phyloP scores from a whole-genome alignment of 2,113 vertebrate genomes.

The Nettapus auritus region DNA sequence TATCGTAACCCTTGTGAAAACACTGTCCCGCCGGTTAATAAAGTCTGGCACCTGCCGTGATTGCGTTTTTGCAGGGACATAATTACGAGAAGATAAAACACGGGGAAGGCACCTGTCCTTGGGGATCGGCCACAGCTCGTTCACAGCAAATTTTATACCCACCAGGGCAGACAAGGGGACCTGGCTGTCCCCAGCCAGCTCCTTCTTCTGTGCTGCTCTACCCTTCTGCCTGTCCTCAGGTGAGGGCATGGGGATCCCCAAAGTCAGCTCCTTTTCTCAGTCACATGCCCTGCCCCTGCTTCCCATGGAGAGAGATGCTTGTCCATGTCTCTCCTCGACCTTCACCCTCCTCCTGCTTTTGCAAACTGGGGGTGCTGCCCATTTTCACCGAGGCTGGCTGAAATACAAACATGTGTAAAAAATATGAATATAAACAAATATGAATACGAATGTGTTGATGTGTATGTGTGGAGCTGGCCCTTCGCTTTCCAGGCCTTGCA shows the following conservation, averaged over 20 bases:
- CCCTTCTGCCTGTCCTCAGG: background rate
- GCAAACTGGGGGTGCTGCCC: background rate
- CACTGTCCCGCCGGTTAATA: background rate
- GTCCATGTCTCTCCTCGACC: too few species aligned
- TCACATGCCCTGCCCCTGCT: background rate
- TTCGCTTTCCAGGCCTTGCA: background rate
- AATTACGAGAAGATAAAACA: background rate
- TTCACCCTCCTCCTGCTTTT: background rate
- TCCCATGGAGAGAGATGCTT: too few species aligned
- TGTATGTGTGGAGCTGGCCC: background rate
- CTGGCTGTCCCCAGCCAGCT: background rate
- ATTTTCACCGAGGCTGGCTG: background rate
- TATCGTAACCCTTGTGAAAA: background rate
- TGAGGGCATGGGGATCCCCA: background rate
- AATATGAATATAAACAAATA: too few species aligned
- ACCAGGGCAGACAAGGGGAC: background rate
- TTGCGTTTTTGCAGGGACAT: background rate
- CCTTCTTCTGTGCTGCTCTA: background rate
- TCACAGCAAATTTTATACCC: background rate
- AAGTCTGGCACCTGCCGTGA: background rate
- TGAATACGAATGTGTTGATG: too few species aligned
- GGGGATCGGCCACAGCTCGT: background rate
- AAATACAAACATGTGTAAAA: too few species aligned
- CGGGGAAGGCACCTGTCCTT: background rate
- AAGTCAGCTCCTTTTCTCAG: background rate